Percentiles rank a stretch among this genome's conserved stretches.
Evolutionary conservation across 2,888 invertebrate genomes (phyloP).

Genomic region (Eristalinus aeneus): DNA sequence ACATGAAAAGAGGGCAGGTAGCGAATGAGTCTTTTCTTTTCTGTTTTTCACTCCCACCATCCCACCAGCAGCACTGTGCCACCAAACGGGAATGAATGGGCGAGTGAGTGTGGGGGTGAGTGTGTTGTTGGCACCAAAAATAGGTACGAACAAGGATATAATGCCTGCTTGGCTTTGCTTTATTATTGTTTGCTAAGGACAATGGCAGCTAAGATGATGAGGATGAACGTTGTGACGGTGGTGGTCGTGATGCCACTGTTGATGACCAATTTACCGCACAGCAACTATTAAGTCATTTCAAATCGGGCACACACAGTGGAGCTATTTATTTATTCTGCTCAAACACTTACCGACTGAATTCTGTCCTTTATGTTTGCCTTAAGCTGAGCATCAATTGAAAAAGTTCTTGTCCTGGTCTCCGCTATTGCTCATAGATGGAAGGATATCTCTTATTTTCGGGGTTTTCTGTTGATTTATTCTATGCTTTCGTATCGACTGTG

Average conservation of each 20-base stretch:
- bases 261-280: conserved; percentile 54
- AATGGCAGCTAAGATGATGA: conserved; percentile 5
- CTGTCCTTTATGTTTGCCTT: conserved; percentile 63
- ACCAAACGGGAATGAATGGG: neutral
- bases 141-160: conserved; percentile 53
- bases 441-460: conserved; percentile 1
- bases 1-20: neutral
- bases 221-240: conserved; percentile 18
- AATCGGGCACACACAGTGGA: neutral
- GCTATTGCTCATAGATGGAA: conserved; percentile 46
- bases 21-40: conserved; percentile 1
- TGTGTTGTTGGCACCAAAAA: conserved; percentile 20
- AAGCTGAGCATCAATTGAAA: conserved; percentile 58
- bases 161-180: conserved; percentile 49
- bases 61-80: neutral
- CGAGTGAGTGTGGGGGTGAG: neutral
- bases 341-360: conserved; percentile 62
- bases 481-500: neutral
- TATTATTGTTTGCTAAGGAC: conserved; percentile 48
- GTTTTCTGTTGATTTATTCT: neutral
- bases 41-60: neutral
- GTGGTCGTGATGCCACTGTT: conserved; percentile 9
- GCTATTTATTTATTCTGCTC: neutral
- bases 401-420: conserved; percentile 33
- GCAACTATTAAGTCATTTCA: conserved; percentile 61